phyloP scores from a whole-genome alignment of 2,797 vertebrate species.

The Mus spretus region DNA sequence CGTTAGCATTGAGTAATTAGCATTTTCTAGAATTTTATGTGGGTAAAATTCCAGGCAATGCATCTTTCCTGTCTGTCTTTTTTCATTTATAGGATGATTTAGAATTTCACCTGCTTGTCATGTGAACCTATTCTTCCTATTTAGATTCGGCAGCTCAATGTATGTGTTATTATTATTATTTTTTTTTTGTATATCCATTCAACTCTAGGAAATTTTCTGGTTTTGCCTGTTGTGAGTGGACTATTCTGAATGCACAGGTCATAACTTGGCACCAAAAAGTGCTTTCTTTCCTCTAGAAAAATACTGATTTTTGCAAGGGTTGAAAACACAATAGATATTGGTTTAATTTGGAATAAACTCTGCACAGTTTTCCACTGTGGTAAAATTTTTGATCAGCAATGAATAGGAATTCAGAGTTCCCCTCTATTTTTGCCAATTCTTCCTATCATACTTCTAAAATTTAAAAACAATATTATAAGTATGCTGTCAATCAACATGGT shows the following conservation, averaged over 20 bases:
- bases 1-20: neutral
- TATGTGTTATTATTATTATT: too few relatives aligned
- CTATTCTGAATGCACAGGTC: neutral
- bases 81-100: neutral
- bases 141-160: neutral
- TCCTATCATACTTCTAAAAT: neutral
- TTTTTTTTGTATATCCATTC: conserved; percentile 15
- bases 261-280: neutral
- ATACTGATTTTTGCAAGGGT: neutral
- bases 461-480: neutral
- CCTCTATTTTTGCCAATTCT: neutral
- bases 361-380: neutral
- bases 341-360: neutral
- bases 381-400: neutral
- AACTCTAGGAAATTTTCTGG: neutral
- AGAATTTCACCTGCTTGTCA: neutral
- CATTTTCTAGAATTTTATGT: neutral
- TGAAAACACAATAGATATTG: neutral
- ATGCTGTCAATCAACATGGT: neutral
- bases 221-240: neutral
- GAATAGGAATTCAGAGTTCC: neutral
- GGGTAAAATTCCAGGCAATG: neutral
- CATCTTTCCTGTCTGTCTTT: neutral
- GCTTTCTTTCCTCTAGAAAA: neutral
- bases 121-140: neutral